Evolutionary conservation across 1,140 invertebrate genomes (phyloP).

Genomic region (Drosophila albomicans): DNA sequence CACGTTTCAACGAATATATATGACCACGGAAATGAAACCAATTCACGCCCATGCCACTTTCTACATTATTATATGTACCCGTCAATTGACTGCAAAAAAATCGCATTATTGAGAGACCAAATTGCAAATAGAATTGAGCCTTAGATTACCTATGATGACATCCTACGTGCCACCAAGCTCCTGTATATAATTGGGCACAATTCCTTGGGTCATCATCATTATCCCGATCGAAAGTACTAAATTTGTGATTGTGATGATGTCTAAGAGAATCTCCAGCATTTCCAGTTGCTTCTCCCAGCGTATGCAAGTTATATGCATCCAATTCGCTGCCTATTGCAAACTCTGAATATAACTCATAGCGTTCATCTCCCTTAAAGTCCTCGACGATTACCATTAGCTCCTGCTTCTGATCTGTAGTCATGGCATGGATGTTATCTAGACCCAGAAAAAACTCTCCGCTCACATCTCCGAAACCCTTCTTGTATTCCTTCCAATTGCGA

Average conservation of each 20-base stretch:
- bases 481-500: constrained; percentile 6
- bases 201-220: not conserved
- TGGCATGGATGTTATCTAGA: constrained; percentile 8
- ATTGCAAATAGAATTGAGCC: too few species aligned
- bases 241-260: constrained; percentile 1
- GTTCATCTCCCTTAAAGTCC: constrained; percentile 4
- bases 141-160: constrained; percentile 6
- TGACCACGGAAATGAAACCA: not conserved
- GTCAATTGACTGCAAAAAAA: constrained; percentile 10
- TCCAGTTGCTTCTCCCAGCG: not conserved
- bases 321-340: constrained; percentile 16
- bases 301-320: constrained; percentile 5
- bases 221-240: constrained; percentile 1
- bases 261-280: constrained; percentile 10
- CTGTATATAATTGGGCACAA: not conserved
- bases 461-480: constrained; percentile 8
- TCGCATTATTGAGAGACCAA: too few species aligned
- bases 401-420: not conserved
- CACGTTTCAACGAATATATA: constrained; percentile 6
- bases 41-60: constrained; percentile 3
- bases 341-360: not conserved
- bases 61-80: not conserved
- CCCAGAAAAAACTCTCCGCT: constrained; percentile 20
- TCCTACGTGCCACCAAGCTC: not conserved
- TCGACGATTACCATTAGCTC: constrained; percentile 2